Evolutionary conservation across 2,113 vertebrate species (phyloP).

Genomic region (Euleptes europaea): DNA sequence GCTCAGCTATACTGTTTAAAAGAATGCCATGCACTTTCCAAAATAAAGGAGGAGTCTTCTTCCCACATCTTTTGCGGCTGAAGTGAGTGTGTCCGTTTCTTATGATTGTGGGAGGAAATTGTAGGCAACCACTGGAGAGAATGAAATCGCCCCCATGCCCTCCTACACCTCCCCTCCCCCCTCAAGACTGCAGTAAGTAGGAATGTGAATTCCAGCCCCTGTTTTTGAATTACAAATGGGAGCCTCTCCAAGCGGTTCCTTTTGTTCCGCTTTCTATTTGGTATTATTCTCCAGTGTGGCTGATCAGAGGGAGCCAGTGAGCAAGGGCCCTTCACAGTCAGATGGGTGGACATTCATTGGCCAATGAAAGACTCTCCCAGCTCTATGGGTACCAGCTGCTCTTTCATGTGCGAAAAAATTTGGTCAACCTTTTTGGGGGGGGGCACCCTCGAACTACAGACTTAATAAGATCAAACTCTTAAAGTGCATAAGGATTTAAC

Average conservation of each 20-base stretch:
- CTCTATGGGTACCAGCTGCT: constrained; percentile 10
- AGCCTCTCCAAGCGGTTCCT: constrained; percentile 17
- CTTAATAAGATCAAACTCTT: background rate
- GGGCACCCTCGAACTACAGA: background rate
- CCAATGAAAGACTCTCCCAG: background rate
- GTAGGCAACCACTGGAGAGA: background rate
- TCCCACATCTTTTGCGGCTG: background rate
- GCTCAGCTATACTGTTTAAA: background rate
- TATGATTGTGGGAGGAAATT: background rate
- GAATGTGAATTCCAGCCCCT: constrained; percentile 20
- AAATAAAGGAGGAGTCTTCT: background rate
- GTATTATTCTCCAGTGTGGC: constrained; percentile 21
- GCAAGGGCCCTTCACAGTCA: background rate
- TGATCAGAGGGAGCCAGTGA: constrained; percentile 3
- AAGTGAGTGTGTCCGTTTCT: background rate
- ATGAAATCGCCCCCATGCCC: background rate
- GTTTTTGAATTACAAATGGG: constrained; percentile 45
- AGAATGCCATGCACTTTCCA: background rate
- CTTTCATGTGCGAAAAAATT: constrained; percentile 4
- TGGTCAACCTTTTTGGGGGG: background rate
- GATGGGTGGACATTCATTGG: background rate
- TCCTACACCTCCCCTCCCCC: constrained; percentile 10
- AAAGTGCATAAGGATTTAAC: constrained; percentile 8
- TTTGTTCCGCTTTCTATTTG: constrained; percentile 23
- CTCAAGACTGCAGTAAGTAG: background rate